Base-by-base conservation (phyloP, 2,113 vertebrate genomes). In the Equus quagga region DNA sequence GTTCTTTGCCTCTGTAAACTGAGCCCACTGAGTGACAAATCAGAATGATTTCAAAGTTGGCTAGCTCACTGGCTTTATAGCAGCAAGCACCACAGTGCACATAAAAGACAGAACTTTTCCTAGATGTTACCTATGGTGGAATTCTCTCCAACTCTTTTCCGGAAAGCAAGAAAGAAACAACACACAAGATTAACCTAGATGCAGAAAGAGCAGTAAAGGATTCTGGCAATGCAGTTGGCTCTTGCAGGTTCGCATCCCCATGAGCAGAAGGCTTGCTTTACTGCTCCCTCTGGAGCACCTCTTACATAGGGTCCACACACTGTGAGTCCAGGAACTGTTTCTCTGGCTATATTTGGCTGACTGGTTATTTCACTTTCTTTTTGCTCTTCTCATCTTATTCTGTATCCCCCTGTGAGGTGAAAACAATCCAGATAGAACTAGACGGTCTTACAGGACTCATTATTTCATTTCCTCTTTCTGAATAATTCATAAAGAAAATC, bases 401-500 rank as follows among this genome's bases (percentile, higher is more conserved):
- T 86, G 18, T 93, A 96, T 96, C 94, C 97, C 96, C 97, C 69
- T 92, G 96, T 62, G 96, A 97, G 80, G 31, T 90, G 79, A 97
- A 97, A 97, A 94, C 83, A 96, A 90, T 87, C 60, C 75, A 78
- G 58, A 97, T 41, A 97, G 92, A 98, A 95, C 73, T 94, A 92
- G 70, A 96, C 70, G 51, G 4, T 89, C 72, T 73, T 95, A 78
- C 44, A 95, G 87, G 83, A 90, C 89, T 92, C 0, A 2, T 94
- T 97, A 80, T 92, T 98, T 98, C 96, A 97, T 98, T 97, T 98
- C 93, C 90, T 94, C 83, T 90, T 88, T 89, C 90, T 98, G 92
- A 98, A 98, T 97, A 97, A 97, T 98, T 98, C 95, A 98, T 96
- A 96, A 98, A 41, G 88, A 62, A 87, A n/a, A 88, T 49, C 64